Base-by-base conservation (phyloP, 1,140 invertebrate species). In the Carposina sasakii region DNA sequence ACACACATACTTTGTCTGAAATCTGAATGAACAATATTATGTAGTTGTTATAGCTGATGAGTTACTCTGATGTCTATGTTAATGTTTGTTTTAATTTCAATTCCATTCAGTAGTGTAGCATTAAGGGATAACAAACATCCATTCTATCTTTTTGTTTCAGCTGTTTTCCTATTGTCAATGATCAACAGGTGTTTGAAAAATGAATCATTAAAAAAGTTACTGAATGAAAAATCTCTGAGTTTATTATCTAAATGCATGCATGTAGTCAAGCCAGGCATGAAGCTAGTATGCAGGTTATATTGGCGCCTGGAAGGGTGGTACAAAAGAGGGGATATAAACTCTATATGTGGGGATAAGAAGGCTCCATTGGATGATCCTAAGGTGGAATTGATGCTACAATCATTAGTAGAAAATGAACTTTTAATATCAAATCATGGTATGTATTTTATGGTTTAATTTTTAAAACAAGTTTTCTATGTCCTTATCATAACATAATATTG, bases 271-370 rank as follows among this genome's bases (percentile, higher is more conserved):
- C 67, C 61, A 10, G 67, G 72, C 1, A 54, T 71, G 52, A 50
- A 48, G 21, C 30, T 77, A 1, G 53, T 79, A 0, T 79, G 77
- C 51, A 53, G 73, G n/a, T 33, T 81, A 24, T 81, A 69, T 30
- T 77, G 76, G 76, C 51, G 64, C 3, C 52, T 67, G 26, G 58
- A 58, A 4, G 51, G 60, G 8, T 78, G 75, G 75, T 75, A 64
- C 28, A 64, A 54, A 16, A 26, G 26, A 15, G 53, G 71, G 4
- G 26, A 64, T 36, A 36, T 68, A 20, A 42, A 21, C 15, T n/a
- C 48, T 39, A 67, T 67, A 48, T 51, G 8, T 46, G 24, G 20
- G 53, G 8, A 63, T 45, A 41, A 51, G 49, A 49, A 17, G 33
- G 31, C 21, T 6, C 17, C 43, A 6, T 28, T 62, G 19, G 56